These are phyloP conservation scores for Anguilla japonica DNA, from an alignment of 2,113 vertebrate genomes.

Conservation along the genomic window DNA sequence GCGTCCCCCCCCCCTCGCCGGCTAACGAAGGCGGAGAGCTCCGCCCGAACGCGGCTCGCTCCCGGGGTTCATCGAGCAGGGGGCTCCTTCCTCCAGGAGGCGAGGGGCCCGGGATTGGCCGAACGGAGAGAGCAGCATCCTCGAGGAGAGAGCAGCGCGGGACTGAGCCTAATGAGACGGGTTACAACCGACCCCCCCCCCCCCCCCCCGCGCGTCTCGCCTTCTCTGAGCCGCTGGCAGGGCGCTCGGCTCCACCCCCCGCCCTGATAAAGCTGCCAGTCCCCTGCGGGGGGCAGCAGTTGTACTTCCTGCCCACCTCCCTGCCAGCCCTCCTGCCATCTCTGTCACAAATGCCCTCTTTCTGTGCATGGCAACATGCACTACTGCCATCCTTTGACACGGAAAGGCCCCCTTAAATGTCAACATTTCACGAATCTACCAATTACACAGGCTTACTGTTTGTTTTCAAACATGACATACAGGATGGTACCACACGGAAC, in stretches of 20 bases:
- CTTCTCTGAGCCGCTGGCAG: background rate
- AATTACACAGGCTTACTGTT: background rate
- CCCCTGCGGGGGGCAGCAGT: background rate
- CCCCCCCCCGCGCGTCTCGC: background rate
- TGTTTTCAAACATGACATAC: too few species aligned
- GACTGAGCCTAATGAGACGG: background rate
- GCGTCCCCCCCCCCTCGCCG: background rate
- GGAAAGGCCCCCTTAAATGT: background rate
- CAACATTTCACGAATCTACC: too few species aligned
- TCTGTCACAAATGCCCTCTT: background rate
- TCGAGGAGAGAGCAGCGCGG: background rate
- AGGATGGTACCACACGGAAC: too few species aligned
- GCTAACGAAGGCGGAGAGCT: background rate
- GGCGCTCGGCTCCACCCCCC: background rate
- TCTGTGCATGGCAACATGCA: background rate
- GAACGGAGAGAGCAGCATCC: too few species aligned
- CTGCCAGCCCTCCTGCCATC: background rate
- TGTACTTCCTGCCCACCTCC: background rate
- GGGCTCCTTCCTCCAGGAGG: background rate
- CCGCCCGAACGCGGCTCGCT: background rate
- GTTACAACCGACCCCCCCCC: background rate
- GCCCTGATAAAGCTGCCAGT: background rate
- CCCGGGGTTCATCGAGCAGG: background rate
- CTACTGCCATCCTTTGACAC: background rate
- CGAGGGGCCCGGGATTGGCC: too few species aligned